Conservation (phyloP, 1,140 invertebrate species). For the Neotoxoptera formosana region DNA sequence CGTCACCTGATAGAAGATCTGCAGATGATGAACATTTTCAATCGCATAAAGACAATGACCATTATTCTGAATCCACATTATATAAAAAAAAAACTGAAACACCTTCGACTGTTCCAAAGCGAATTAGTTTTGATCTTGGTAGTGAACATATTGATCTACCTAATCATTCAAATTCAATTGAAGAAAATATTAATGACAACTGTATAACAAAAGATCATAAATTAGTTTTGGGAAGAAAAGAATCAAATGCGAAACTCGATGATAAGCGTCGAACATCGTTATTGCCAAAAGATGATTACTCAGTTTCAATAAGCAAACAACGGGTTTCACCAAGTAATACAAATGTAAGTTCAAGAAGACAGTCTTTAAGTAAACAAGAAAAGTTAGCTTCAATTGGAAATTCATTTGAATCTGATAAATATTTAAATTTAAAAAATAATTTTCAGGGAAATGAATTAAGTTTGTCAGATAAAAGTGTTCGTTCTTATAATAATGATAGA, state of each 20-base stretch:
- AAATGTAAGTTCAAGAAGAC: neutral
- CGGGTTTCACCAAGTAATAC: neutral
- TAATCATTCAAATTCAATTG: neutral
- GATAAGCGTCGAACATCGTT: slow-evolving; percentile 17
- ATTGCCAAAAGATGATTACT: neutral
- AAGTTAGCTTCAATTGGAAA: slow-evolving; percentile 2
- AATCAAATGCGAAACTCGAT: neutral
- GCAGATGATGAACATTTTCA: neutral
- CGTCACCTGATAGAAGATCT: neutral
- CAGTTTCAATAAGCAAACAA: neutral
- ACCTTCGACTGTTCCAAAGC: neutral
- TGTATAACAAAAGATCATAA: neutral
- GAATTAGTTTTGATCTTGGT: slow-evolving; percentile 46
- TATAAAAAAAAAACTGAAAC: neutral
- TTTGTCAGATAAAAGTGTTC: neutral
- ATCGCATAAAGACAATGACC: neutral
- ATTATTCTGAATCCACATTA: neutral
- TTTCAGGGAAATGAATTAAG: neutral
- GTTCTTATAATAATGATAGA: neutral
- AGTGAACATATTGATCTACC: neutral
- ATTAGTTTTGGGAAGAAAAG: neutral
- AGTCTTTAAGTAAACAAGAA: slow-evolving; percentile 17
- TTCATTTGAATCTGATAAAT: slow-evolving; percentile 19
- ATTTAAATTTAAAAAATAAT: neutral
- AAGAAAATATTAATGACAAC: neutral